These are phyloP conservation scores for Beris chalybata DNA, from an alignment of 2,888 invertebrate genomes.

Conservation along the genomic window DNA sequence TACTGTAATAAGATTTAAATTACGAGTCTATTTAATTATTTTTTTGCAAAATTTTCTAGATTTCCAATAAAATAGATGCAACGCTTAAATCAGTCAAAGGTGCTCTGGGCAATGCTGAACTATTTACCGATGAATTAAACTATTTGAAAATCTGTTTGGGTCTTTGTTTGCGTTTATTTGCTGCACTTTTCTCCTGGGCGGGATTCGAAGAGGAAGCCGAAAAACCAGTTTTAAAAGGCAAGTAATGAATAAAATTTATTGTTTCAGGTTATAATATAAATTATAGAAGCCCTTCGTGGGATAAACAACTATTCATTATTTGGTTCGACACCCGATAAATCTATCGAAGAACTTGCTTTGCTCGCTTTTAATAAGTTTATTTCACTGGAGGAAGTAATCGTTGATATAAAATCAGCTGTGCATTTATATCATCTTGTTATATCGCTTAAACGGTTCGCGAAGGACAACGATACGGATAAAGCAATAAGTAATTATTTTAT, in stretches of 20 bases:
- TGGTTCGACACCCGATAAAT: conserved; percentile 34
- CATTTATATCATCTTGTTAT: conserved; percentile 48
- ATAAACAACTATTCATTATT: conserved; percentile 34
- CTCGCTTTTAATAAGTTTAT: conserved; percentile 46
- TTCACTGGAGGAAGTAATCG: conserved; percentile 45
- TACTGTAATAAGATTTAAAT: conserved; percentile 7
- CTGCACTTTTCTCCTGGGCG: conserved; percentile 66
- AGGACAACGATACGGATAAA: conserved; percentile 39
- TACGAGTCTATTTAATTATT: neutral
- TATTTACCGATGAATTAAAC: conserved; percentile 59
- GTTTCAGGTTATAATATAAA: conserved; percentile 3
- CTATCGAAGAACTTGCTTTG: conserved; percentile 40
- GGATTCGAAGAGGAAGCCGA: conserved; percentile 60
- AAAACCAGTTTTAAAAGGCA: conserved; percentile 34
- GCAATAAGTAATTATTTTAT: conserved; percentile 45
- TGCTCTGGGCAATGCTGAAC: conserved; percentile 60
- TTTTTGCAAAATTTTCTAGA: conserved; percentile 4
- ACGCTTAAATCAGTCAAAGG: conserved; percentile 60
- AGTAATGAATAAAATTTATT: conserved; percentile 1
- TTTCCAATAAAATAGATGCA: conserved; percentile 40
- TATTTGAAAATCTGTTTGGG: conserved; percentile 62
- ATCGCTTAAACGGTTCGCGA: conserved; percentile 45
- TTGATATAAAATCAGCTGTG: conserved; percentile 51
- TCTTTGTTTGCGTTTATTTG: conserved; percentile 61
- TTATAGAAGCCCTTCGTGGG: conserved; percentile 45